Percentiles rank a stretch among this genome's conserved stretches.
phyloP scores from a whole-genome alignment of 2,797 vertebrate genomes.

The Staurois parvus region DNA sequence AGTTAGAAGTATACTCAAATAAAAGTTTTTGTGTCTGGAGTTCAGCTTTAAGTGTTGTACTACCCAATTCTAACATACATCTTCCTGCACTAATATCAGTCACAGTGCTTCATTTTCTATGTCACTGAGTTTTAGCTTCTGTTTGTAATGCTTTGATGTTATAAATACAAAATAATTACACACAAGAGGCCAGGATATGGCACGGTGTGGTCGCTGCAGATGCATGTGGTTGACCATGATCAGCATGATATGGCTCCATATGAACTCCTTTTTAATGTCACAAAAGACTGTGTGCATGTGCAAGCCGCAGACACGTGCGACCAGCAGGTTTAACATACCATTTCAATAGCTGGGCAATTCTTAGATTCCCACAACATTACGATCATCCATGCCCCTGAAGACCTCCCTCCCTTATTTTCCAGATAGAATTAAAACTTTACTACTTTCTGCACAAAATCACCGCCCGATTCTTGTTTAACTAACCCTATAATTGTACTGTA shows the following conservation, averaged over 20 bases:
- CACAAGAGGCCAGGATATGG: background rate
- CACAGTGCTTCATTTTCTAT: background rate
- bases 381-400: background rate
- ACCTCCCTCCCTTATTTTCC: background rate
- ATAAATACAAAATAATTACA: constrained; percentile 1
- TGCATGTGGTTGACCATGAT: background rate
- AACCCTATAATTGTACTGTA: too few relatives aligned
- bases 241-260: background rate
- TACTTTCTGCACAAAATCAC: too few relatives aligned
- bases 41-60: too few relatives aligned
- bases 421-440: background rate
- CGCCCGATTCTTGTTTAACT: too few relatives aligned
- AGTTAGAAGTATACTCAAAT: too few relatives aligned
- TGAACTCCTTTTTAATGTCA: background rate
- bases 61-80: too few relatives aligned
- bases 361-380: background rate
- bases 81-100: background rate
- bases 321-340: background rate
- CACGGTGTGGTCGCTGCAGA: background rate
- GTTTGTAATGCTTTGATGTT: background rate
- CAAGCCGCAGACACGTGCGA: background rate
- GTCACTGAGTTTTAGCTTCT: background rate
- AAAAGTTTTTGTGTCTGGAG: too few relatives aligned
- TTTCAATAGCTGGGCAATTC: background rate
- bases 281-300: background rate